These are phyloP conservation scores for Nasalis larvatus DNA, from an alignment of 2,113 vertebrate species.

Conservation along the genomic window DNA sequence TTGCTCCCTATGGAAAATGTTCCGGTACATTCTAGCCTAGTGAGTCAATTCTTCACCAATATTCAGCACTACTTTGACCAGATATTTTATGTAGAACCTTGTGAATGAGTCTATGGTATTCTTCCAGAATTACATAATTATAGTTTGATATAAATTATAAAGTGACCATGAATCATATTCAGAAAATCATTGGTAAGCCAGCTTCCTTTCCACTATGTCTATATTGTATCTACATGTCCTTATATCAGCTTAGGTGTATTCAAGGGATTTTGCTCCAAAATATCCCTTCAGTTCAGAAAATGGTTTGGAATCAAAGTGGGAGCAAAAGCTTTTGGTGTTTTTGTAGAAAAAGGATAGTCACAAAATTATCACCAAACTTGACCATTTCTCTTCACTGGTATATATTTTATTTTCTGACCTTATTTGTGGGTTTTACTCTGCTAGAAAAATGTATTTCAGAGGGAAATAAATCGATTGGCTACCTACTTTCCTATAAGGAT, in stretches of 20 bases:
- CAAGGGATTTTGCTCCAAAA: not conserved
- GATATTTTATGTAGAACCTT: not conserved
- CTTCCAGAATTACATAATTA: not conserved
- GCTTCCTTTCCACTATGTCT: not conserved
- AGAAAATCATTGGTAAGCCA: not conserved
- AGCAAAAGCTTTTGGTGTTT: not conserved
- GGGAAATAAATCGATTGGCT: not conserved
- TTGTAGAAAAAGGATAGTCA: not conserved
- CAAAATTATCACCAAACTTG: not conserved
- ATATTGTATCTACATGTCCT: not conserved
- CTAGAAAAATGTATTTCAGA: not conserved
- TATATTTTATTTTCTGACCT: not conserved
- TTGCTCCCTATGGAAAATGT: not conserved
- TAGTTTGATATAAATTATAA: not conserved
- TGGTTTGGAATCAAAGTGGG: not conserved
- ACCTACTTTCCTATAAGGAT: not conserved
- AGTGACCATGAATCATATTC: not conserved
- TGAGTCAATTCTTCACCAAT: not conserved
- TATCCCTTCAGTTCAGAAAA: not conserved
- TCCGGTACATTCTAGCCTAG: not conserved
- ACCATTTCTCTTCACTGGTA: not conserved
- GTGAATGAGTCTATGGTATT: not conserved
- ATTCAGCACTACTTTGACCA: not conserved
- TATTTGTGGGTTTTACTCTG: not conserved
- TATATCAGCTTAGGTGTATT: not conserved